phyloP scores from a whole-genome alignment of 2,888 invertebrate genomes.

The Agelastica alni region DNA sequence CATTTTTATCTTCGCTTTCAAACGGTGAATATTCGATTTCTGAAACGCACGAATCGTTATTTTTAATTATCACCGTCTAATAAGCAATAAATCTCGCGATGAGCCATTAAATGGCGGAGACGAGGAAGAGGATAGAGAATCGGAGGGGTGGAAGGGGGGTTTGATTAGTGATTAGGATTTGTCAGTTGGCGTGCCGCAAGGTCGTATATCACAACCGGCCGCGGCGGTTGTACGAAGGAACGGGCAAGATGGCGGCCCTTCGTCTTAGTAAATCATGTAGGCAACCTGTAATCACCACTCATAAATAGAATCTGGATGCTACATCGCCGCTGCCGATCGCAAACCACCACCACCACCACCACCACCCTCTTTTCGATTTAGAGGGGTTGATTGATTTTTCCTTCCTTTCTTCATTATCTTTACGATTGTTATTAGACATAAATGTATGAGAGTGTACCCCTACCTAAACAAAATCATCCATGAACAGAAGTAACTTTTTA shows the following conservation, averaged over 20 bases:
- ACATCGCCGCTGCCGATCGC: slow-evolving; percentile 32
- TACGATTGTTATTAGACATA: too few species aligned
- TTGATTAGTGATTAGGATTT: slow-evolving; percentile 45
- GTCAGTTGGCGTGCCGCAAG: slow-evolving; percentile 47
- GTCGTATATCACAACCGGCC: slow-evolving; percentile 42
- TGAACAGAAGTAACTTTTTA: too few species aligned
- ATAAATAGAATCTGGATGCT: slow-evolving; percentile 42
- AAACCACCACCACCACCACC: too few species aligned
- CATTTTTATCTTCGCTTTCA: too few species aligned
- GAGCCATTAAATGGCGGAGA: slow-evolving; percentile 27
- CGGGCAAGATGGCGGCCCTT: slow-evolving; percentile 44
- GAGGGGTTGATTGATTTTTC: slow-evolving; percentile 21
- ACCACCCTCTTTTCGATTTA: slow-evolving; percentile 21
- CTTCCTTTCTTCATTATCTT: neutral
- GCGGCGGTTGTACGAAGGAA: slow-evolving; percentile 2
- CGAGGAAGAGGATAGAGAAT: slow-evolving; percentile 14
- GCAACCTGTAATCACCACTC: slow-evolving; percentile 47
- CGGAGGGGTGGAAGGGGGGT: too few species aligned
- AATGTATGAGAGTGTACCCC: too few species aligned
- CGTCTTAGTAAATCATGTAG: slow-evolving; percentile 46
- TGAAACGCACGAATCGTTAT: neutral
- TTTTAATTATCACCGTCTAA: slow-evolving; percentile 23
- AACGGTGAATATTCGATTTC: neutral
- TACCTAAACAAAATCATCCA: too few species aligned
- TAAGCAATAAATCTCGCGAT: slow-evolving; percentile 29